Base-by-base conservation (phyloP, 1,140 invertebrate species). In the Caerostris darwini region DNA sequence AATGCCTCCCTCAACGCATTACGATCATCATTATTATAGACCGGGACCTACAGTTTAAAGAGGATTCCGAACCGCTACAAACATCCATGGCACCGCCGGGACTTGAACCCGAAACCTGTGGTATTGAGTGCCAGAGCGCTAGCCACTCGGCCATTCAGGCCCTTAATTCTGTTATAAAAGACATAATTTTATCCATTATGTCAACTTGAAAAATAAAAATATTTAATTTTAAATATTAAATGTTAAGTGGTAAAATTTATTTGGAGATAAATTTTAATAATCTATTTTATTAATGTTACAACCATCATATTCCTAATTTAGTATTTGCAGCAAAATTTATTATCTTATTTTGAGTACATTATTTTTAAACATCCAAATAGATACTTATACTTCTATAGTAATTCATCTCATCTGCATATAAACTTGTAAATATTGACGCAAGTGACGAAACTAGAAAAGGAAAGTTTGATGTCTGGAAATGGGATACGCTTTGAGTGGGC, bases 341-440 rank as follows among this genome's bases (percentile, higher is more conserved):
- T 17, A 19, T 50, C 19, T 81, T 2, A 54, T 82, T 82, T 82
- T 10, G 14, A 54, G 6, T 14, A 14, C 64, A 67, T 67, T 4
- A 64, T 67, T 67, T 67, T 67, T 67, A n/a, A 67, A 67, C n/a
- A 14, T 58, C 8, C 3, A 10, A 85, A 57, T 58, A 57, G 3
- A 53, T 17, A 88, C 61, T 64, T 88, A 10, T 56, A 92, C 90
- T 92, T 56, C 59, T 58, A 59, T 83, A 53, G 64, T 12, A 64
- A 6, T 8, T 56, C 59, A 34, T 71, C 53, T 77, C 53, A 57
- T 85, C 90, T 92, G 90, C 90, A 86, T 81, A 92, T 92, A 61
- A 34, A 67, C 58, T n/a, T 14, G 88, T 90, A 90, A 90, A 90
- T 90, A 90, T 90, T 90, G 88, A 90, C 88, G 88, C 67, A 90